phyloP scores from a whole-genome alignment of 2,113 vertebrate genomes.

The Nesospiza acunhae region DNA sequence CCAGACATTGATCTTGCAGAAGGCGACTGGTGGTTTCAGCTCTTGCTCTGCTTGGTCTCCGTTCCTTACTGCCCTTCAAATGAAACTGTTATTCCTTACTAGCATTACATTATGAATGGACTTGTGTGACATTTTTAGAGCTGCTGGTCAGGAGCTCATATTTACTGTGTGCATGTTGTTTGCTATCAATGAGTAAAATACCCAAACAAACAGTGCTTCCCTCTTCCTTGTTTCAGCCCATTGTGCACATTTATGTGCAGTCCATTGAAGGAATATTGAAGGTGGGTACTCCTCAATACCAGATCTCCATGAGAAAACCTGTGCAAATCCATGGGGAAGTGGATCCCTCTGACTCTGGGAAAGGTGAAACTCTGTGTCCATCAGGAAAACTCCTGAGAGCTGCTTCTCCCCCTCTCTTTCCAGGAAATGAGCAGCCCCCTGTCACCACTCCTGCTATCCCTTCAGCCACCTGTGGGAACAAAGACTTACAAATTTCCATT shows the following conservation, averaged over 20 bases:
- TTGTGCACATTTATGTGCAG: neutral
- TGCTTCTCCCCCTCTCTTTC: neutral
- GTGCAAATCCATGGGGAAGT: neutral
- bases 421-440: neutral
- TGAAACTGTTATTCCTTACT: too few species aligned
- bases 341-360: neutral
- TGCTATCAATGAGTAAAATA: neutral
- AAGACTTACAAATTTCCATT: neutral
- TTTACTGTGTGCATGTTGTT: neutral
- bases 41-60: neutral
- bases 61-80: neutral
- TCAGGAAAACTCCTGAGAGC: neutral
- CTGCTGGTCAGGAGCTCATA: neutral
- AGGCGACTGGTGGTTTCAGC: neutral
- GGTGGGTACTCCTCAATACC: neutral
- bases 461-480: too few species aligned
- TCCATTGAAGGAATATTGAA: neutral
- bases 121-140: neutral
- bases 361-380: neutral
- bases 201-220: neutral
- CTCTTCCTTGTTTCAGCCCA: neutral
- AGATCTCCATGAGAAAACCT: neutral
- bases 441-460: neutral
- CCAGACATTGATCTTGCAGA: neutral
- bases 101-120: neutral